Conservation (phyloP, 2,888 invertebrate species). For the Physocephala rufipes region DNA sequence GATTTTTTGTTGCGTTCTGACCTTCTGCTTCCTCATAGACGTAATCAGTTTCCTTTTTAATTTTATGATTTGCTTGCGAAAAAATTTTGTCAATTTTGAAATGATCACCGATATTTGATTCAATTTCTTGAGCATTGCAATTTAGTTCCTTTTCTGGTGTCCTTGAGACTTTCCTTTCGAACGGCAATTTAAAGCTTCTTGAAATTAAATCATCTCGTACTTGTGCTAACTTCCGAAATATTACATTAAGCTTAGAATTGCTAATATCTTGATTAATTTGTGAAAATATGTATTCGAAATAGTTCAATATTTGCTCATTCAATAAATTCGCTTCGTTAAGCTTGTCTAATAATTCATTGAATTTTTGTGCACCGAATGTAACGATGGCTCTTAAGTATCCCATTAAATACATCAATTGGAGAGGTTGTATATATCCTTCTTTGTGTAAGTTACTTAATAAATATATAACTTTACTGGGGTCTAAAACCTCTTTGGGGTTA, state of each 20-base stretch:
- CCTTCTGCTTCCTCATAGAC: too few species aligned
- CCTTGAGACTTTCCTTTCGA: too few species aligned
- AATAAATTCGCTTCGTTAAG: background rate
- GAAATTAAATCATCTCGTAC: background rate
- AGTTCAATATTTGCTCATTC: background rate
- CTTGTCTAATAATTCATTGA: background rate
- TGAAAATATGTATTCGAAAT: background rate
- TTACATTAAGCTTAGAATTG: background rate
- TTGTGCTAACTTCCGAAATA: background rate
- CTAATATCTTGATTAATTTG: background rate
- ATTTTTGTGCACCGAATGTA: background rate
- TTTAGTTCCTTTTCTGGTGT: too few species aligned
- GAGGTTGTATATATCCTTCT: background rate
- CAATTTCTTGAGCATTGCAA: too few species aligned
- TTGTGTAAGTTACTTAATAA: background rate
- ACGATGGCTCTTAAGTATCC: background rate
- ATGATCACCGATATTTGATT: too few species aligned
- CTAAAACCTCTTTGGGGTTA: background rate
- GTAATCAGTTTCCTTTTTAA: background rate
- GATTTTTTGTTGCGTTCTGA: too few species aligned
- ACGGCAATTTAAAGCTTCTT: too few species aligned
- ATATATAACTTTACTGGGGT: background rate
- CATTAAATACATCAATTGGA: constrained; percentile 23
- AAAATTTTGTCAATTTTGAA: background rate
- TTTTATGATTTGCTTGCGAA: background rate